Conservation (phyloP, 2,797 vertebrate genomes). For the Austrolebias charrua region DNA sequence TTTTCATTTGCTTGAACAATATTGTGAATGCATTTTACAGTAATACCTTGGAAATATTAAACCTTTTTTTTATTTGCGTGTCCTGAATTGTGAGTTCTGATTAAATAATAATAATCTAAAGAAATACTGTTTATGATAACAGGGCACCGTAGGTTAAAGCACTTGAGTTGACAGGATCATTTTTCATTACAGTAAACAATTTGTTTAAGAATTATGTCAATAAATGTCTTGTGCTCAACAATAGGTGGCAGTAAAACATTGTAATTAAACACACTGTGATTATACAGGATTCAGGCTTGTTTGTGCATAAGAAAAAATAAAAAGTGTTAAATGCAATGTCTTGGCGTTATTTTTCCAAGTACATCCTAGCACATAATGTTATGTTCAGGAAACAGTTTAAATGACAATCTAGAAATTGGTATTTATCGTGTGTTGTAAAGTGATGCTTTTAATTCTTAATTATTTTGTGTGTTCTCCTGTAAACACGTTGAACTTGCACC, state of each 20-base stretch:
- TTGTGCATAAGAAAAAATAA: constrained; percentile 29
- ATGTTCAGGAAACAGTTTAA: no score
- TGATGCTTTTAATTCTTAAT: no score
- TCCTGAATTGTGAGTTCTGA: background rate
- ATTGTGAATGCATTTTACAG: no score
- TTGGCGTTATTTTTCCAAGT: constrained; percentile 1
- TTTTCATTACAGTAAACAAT: background rate
- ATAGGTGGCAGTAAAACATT: constrained; percentile 74
- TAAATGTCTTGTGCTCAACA: constrained; percentile 37
- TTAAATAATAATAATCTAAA: background rate
- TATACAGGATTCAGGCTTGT: background rate
- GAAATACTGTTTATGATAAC: no score
- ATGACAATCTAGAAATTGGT: no score
- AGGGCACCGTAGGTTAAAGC: background rate
- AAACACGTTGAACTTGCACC: background rate
- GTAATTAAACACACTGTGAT: constrained; percentile 14
- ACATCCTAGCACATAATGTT: no score
- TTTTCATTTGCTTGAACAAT: no score
- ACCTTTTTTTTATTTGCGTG: background rate
- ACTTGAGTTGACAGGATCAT: background rate
- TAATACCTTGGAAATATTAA: background rate
- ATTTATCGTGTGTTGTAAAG: no score
- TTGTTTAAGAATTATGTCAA: constrained; percentile 8
- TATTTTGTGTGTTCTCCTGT: constrained; percentile 1
- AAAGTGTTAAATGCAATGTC: background rate